A percentile compares a stretch with the other conserved stretches of the same genome.
phyloP scores from a whole-genome alignment of 2,888 invertebrate species.

The Apotomis turbidana region DNA sequence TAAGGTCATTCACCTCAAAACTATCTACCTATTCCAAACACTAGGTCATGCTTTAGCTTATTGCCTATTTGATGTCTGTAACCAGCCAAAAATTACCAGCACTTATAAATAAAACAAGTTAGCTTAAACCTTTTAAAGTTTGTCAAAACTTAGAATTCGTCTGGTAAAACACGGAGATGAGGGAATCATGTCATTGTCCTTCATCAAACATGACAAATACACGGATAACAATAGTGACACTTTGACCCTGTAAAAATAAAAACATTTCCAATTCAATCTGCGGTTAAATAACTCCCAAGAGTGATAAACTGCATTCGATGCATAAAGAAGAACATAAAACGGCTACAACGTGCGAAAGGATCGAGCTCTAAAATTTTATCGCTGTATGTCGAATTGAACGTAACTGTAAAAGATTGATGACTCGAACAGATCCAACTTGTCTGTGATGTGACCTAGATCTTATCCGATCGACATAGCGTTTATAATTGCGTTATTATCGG shows the following conservation, averaged over 20 bases:
- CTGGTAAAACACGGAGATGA: too few species aligned
- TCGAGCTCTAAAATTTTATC: slow-evolving; percentile 31
- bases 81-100: too few species aligned
- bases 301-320: slow-evolving; percentile 29
- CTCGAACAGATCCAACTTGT: slow-evolving; percentile 9
- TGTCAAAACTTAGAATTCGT: too few species aligned
- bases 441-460: slow-evolving; percentile 16
- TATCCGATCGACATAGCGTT: not conserved
- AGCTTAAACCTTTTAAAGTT: too few species aligned
- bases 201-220: too few species aligned
- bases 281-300: slow-evolving; percentile 1
- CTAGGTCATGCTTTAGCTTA: too few species aligned
- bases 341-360: slow-evolving; percentile 32
- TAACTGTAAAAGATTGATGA: slow-evolving; percentile 37
- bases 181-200: too few species aligned
- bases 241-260: not conserved
- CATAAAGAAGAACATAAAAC: slow-evolving; percentile 28
- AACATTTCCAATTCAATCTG: slow-evolving; percentile 1
- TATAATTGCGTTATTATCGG: not conserved
- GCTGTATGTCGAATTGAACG: slow-evolving; percentile 30
- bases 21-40: too few species aligned
- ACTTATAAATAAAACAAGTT: too few species aligned
- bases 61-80: too few species aligned
- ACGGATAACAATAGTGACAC: too few species aligned
- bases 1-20: too few species aligned